Percentiles rank a stretch among this genome's conserved stretches.
These are phyloP conservation scores for Dinoponera quadriceps DNA, from an alignment of 1,140 invertebrate genomes.

Conservation along the genomic window DNA sequence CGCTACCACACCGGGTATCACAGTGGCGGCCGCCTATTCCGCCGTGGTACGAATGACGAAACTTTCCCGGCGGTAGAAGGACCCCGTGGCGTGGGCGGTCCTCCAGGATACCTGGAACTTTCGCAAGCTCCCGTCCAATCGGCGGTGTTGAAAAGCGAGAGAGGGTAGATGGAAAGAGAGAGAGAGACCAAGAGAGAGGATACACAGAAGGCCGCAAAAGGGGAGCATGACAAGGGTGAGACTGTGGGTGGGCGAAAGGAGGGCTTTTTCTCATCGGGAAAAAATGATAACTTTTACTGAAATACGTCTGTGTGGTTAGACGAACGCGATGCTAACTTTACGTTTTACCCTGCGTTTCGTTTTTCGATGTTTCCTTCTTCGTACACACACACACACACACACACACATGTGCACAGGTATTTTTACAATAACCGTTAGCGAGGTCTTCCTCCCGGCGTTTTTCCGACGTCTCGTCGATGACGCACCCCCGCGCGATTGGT, in stretches of 20 bases:
- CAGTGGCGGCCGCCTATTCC: constrained; percentile 44
- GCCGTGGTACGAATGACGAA: constrained; percentile 76
- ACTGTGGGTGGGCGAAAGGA: constrained; percentile 15
- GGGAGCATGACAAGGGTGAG: not conserved
- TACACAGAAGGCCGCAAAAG: not conserved
- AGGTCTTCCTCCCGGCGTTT: too few species aligned
- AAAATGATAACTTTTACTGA: constrained; percentile 75
- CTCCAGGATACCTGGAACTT: constrained; percentile 81
- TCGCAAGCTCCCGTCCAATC: constrained; percentile 82
- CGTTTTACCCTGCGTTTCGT: constrained; percentile 12
- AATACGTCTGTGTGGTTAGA: constrained; percentile 66
- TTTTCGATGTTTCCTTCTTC: not conserved
- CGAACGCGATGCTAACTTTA: constrained; percentile 9
- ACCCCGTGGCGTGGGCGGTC: constrained; percentile 79
- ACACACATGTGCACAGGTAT: too few species aligned
- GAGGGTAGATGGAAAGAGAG: constrained; percentile 46
- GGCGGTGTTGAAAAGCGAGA: constrained; percentile 66
- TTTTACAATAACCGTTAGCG: too few species aligned
- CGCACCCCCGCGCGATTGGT: too few species aligned
- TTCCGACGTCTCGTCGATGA: too few species aligned
- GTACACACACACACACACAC: not conserved
- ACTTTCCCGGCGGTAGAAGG: constrained; percentile 78
- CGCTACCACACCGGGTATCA: constrained; percentile 36
- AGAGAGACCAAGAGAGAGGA: constrained; percentile 51
- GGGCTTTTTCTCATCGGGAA: constrained; percentile 42